Evolutionary conservation across 1,140 invertebrate species (phyloP), one percentile per base, ranked within the genome.

Genomic region (Wasmannia auropunctata): DNA sequence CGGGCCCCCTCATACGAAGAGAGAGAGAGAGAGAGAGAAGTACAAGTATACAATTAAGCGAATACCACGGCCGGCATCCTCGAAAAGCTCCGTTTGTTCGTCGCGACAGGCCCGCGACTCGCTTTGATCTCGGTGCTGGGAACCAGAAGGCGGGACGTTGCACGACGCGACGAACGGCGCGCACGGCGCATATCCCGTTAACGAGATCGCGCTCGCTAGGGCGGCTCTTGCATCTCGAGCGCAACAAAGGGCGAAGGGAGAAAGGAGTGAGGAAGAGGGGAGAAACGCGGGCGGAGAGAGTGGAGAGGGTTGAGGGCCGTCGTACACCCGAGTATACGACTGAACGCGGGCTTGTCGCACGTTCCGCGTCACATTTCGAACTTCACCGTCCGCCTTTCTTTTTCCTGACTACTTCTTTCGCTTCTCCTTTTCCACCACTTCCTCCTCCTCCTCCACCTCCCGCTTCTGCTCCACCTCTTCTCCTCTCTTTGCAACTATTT

Each of bases 321-420:
- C n/a, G n/a, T n/a, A n/a, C 22, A 28, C 2, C 19, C 22, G 49
- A 43, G 56, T 56, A n/a, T n/a, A n/a, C 75, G 88, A 80, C 86
- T 84, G 86, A 91, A 91, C 79, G 85, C 77, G 87, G n/a, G 90
- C 84, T 91, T 90, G 67, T 77, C 79, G 89, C 89, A 91, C 89
- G 89, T 90, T 89, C 88, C 76, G 87, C 85, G 74, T 83, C 79
- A 49, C 60, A 70, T 51, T 63, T 81, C 74, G 70, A 86, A 74
- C 84, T 86, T 85, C 19, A 62, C 63, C 43, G n/a, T 34, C 25
- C 31, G 6, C 31, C 14, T 54, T 46, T 58, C 85, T 60, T 25
- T 54, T 37, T 25, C n/a, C 8, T 60, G 16, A 51, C 74, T 37
- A 14, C 67, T 25, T 40, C 40, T 14, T 22, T 22, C 8, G 10